Evolutionary conservation across 2,113 vertebrate genomes (phyloP), one percentile per base, ranked within the genome.

Genomic region (Salvelinus alpinus): DNA sequence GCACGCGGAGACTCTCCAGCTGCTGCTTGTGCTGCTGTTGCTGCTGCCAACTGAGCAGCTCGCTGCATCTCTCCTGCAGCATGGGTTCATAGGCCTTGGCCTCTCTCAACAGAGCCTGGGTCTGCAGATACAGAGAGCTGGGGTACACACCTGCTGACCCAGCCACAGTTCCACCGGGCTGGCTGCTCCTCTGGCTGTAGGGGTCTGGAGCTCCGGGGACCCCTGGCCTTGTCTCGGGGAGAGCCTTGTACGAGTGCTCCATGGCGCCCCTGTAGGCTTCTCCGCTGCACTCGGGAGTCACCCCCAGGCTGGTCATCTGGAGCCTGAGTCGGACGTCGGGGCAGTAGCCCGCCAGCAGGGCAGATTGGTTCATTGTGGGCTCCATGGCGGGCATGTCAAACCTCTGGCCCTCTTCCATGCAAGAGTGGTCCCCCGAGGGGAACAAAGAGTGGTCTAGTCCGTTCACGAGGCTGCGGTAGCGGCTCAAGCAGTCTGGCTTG

Each of bases 331-430:
- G 93, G 47, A 95, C 93, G 82, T 98, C 96, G 12, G 93, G 51
- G 73, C 91, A 94, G 72, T 96, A 78, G 0, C 91, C 94, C 64
- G 95, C 94, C 66, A 94, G 75, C 62, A 98, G 78, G 5, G 88
- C 84, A 0, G 98, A 96, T 87, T 97, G 97, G 92, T 96, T 98
- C 22, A 98, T 88, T 0, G 97, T 97, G 29, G 90, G 92, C 79
- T 98, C 97, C 54, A 98, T 81, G n/a, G 88, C 80, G 13, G 96
- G 95, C 44, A 91, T 94, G 82, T 96, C 95, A 80, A 98, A 98
- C 88, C 92, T 95, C 83, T 95, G 95, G 73, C 86, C 64, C 0
- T 95, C 95, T 3, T 96, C 95, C 65, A 94, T 54, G 74, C 91
- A 91, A 0, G 91, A 79, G 79, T 91, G 95, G 54, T 96, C 95